These are phyloP conservation scores for Cricetomys ansorgei DNA, from an alignment of 2,113 vertebrate species.

Conservation along the genomic window DNA sequence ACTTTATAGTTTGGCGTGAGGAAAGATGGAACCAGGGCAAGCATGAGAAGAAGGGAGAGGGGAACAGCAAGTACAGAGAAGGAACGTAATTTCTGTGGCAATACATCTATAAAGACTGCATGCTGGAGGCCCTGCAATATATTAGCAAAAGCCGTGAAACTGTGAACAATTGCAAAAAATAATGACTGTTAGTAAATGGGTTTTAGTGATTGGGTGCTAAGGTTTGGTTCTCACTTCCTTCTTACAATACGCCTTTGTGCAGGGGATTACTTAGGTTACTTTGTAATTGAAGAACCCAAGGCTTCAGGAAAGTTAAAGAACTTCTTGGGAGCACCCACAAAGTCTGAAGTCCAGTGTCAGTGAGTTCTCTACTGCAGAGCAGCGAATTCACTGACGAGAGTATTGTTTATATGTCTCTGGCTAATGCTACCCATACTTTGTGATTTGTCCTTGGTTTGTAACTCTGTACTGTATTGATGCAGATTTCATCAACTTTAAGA, in stretches of 20 bases:
- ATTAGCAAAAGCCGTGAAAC: neutral
- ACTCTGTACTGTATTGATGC: neutral
- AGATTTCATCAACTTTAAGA: neutral
- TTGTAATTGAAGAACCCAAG: neutral
- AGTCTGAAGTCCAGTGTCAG: neutral
- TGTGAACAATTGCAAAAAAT: neutral
- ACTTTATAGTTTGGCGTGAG: neutral
- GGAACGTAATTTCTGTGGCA: neutral
- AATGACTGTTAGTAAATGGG: neutral
- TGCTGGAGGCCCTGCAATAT: neutral
- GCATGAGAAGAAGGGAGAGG: neutral
- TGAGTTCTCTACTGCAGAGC: neutral
- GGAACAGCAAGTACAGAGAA: neutral
- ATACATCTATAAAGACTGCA: neutral
- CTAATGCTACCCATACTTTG: neutral
- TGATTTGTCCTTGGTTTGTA: neutral
- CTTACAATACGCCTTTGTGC: neutral
- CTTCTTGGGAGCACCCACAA: neutral
- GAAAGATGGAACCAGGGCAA: neutral
- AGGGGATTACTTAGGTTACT: constrained; percentile 14
- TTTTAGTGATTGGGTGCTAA: neutral
- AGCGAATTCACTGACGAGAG: neutral
- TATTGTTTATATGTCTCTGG: neutral
- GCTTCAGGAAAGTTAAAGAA: constrained; percentile 13
- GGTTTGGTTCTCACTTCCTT: neutral